These are phyloP conservation scores for Xiphophorus maculatus DNA, from an alignment of 2,113 vertebrate genomes.

Conservation along the genomic window DNA sequence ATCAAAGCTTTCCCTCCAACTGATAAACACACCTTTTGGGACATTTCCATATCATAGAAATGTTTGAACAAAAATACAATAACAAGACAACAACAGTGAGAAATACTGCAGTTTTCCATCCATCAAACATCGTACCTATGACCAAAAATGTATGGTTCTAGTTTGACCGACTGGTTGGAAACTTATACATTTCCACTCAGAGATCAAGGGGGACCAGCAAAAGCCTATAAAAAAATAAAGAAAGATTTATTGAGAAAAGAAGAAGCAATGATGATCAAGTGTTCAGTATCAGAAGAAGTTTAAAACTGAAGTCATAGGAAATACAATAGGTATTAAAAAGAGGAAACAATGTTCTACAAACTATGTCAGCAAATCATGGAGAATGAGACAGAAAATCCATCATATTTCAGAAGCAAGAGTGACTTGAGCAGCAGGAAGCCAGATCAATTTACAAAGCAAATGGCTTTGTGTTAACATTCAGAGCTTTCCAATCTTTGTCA, in stretches of 20 bases:
- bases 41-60: conserved; percentile 15
- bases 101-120: not conserved
- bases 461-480: not conserved
- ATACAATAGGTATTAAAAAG: too few species aligned
- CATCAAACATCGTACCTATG: not conserved
- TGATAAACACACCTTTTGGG: conserved; percentile 12
- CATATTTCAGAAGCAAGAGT: too few species aligned
- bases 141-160: not conserved
- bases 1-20: not conserved
- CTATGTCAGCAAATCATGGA: too few species aligned
- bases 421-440: not conserved
- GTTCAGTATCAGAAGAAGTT: not conserved
- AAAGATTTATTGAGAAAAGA: not conserved
- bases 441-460: not conserved
- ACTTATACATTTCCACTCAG: not conserved
- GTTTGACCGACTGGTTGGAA: not conserved
- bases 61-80: not conserved
- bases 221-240: not conserved
- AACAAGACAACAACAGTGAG: not conserved
- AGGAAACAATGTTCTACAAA: too few species aligned
- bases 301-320: not conserved
- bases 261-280: not conserved
- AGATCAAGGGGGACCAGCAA: not conserved
- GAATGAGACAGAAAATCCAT: too few species aligned
- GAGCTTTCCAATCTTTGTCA: not conserved